phyloP scores from a whole-genome alignment of 2,888 invertebrate genomes.

The Netelia inedita region DNA sequence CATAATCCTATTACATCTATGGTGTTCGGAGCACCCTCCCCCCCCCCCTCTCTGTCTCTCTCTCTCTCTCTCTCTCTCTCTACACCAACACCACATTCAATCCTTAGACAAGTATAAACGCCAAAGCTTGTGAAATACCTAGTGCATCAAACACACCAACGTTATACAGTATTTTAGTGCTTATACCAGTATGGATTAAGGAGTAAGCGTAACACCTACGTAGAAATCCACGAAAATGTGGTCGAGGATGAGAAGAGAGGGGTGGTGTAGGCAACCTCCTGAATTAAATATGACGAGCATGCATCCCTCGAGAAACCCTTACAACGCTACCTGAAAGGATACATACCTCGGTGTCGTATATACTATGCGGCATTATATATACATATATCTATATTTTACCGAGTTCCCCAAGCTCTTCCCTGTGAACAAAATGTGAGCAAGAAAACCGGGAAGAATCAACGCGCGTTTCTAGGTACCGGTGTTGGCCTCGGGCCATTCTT shows the following conservation, averaged over 20 bases:
- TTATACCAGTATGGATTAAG: slow-evolving; percentile 6
- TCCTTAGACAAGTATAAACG: not conserved
- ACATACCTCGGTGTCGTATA: slow-evolving; percentile 29
- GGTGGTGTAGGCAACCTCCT: slow-evolving; percentile 70
- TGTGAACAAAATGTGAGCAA: slow-evolving; percentile 49
- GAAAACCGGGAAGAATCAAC: slow-evolving; percentile 52
- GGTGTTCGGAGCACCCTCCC: not conserved
- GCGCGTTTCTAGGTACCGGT: slow-evolving; percentile 33
- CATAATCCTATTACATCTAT: slow-evolving; percentile 14
- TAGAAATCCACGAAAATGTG: slow-evolving; percentile 21
- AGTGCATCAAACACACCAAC: slow-evolving; percentile 7
- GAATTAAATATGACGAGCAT: slow-evolving; percentile 77
- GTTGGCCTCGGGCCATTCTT: slow-evolving; percentile 54
- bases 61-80: not conserved
- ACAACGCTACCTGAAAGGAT: slow-evolving; percentile 44
- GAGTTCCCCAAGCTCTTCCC: slow-evolving; percentile 50
- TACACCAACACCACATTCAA: not conserved
- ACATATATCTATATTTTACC: slow-evolving; percentile 55
- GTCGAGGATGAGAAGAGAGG: slow-evolving; percentile 14
- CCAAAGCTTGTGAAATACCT: slow-evolving; percentile 19
- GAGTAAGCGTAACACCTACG: slow-evolving; percentile 1
- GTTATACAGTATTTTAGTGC: slow-evolving; percentile 6
- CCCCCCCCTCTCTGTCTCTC: slow-evolving; percentile 13
- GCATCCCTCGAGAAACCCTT: slow-evolving; percentile 64
- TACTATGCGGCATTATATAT: slow-evolving; percentile 41